phyloP scores from a whole-genome alignment of 2,888 invertebrate genomes.

The Calliopum simillimum region DNA sequence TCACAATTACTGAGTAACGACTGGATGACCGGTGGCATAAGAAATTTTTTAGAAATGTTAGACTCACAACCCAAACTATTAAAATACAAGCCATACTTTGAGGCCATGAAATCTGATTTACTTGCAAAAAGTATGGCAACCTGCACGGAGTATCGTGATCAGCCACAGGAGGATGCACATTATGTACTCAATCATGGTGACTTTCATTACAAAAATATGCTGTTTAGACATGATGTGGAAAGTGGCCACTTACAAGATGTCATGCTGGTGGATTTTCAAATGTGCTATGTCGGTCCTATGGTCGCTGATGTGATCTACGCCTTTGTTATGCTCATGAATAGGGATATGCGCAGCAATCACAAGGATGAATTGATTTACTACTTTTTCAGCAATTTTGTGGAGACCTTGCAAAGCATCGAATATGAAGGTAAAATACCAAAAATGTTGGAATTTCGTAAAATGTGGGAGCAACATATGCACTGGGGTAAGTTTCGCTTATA shows the following conservation, averaged over 20 bases:
- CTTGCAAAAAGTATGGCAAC: constrained; percentile 19
- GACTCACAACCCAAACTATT: constrained; percentile 40
- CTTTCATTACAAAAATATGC: constrained; percentile 57
- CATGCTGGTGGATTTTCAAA: constrained; percentile 57
- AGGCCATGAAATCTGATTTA: constrained; percentile 41
- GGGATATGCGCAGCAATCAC: constrained; percentile 45
- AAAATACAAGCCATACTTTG: constrained; percentile 48
- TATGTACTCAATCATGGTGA: constrained; percentile 59
- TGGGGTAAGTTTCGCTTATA: constrained; percentile 46
- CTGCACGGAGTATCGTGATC: constrained; percentile 33
- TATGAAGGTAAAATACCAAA: constrained; percentile 51
- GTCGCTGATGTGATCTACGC: constrained; percentile 52
- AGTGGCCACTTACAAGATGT: constrained; percentile 45
- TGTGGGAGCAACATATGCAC: constrained; percentile 45
- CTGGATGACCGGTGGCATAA: constrained; percentile 42
- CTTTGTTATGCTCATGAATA: constrained; percentile 50
- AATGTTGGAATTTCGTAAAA: constrained; percentile 45
- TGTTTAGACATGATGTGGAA: constrained; percentile 50
- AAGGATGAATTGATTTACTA: constrained; percentile 51
- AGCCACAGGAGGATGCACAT: constrained; percentile 39
- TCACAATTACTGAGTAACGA: constrained; percentile 34
- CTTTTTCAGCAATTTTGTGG: constrained; percentile 49
- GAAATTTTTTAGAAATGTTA: constrained; percentile 47
- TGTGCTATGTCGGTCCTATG: constrained; percentile 50
- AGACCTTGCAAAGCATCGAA: constrained; percentile 48